Evolutionary conservation across 1,140 invertebrate species (phyloP).

Genomic region (Drosophila setifemur): DNA sequence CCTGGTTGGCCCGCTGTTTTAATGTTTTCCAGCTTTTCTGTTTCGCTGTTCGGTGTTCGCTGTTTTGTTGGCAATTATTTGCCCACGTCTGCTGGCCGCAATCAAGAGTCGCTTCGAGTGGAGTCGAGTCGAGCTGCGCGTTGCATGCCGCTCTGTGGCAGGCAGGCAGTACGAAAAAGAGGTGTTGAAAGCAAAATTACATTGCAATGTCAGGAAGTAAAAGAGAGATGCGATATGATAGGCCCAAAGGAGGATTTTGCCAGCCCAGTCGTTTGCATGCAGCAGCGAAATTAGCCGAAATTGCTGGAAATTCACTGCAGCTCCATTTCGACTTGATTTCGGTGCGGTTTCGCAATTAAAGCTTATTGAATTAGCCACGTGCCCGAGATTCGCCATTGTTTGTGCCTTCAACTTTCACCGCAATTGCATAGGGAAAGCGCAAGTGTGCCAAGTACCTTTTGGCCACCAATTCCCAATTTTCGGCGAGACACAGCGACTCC

Average conservation of each 20-base stretch:
- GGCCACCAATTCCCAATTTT: background rate
- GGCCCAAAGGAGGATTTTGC: background rate
- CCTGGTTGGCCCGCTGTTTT: slow-evolving; percentile 31
- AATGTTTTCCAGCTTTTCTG: too few species aligned
- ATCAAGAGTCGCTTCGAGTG: slow-evolving; percentile 55
- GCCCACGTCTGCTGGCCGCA: slow-evolving; percentile 55
- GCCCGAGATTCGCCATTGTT: slow-evolving; percentile 51
- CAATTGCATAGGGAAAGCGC: slow-evolving; percentile 29
- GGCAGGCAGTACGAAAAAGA: slow-evolving; percentile 45
- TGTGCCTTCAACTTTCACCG: slow-evolving; percentile 42
- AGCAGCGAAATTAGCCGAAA: slow-evolving; percentile 70
- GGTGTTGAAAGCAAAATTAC: slow-evolving; percentile 81
- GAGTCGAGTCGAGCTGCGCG: background rate
- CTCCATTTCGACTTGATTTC: slow-evolving; percentile 56
- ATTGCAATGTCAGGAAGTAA: slow-evolving; percentile 76
- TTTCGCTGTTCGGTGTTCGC: too few species aligned
- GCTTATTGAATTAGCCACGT: slow-evolving; percentile 77
- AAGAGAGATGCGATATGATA: slow-evolving; percentile 72
- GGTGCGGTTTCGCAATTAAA: slow-evolving; percentile 66
- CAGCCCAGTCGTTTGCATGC: slow-evolving; percentile 61
- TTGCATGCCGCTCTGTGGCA: slow-evolving; percentile 49
- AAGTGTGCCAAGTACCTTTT: background rate
- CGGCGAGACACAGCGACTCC: slow-evolving; percentile 37
- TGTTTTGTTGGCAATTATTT: slow-evolving; percentile 71
- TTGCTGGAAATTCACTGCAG: slow-evolving; percentile 60